Conservation (phyloP, 2,888 invertebrate genomes). For the Congeria kusceri region DNA sequence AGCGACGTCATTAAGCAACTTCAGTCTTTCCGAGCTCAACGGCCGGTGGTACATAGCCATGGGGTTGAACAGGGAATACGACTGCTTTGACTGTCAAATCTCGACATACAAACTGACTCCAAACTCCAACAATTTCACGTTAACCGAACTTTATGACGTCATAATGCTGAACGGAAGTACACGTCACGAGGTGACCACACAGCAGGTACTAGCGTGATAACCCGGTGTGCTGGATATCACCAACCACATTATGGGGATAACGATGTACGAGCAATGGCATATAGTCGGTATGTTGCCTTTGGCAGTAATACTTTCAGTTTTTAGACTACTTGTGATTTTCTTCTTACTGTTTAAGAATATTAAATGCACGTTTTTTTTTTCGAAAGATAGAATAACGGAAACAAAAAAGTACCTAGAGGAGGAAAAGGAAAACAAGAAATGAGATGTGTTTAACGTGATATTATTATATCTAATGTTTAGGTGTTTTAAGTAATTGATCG, state of each 20-base stretch:
- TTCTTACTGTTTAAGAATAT: too few species aligned
- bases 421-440: too few species aligned
- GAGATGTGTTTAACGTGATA: too few species aligned
- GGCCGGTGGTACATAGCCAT: constrained; percentile 64
- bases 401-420: too few species aligned
- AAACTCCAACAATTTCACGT: constrained; percentile 32
- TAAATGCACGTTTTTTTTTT: too few species aligned
- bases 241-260: constrained; percentile 60
- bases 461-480: too few species aligned
- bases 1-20: constrained; percentile 30
- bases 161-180: constrained; percentile 55
- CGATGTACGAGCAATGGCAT: constrained; percentile 60
- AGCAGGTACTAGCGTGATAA: constrained; percentile 56
- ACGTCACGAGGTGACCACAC: constrained; percentile 45
- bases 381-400: too few species aligned
- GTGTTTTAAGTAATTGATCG: background rate
- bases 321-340: too few species aligned
- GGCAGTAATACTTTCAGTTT: too few species aligned
- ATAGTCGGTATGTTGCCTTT: constrained; percentile 30
- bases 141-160: constrained; percentile 64
- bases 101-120: constrained; percentile 43
- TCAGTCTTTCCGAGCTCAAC: constrained; percentile 42
- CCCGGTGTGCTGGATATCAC: constrained; percentile 59
- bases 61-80: constrained; percentile 63
- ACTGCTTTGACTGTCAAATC: constrained; percentile 69